A percentile compares a stretch with the other conserved stretches of the same genome.
These are phyloP conservation scores for Platyura marginata DNA, from an alignment of 1,140 invertebrate genomes.

Conservation along the genomic window DNA sequence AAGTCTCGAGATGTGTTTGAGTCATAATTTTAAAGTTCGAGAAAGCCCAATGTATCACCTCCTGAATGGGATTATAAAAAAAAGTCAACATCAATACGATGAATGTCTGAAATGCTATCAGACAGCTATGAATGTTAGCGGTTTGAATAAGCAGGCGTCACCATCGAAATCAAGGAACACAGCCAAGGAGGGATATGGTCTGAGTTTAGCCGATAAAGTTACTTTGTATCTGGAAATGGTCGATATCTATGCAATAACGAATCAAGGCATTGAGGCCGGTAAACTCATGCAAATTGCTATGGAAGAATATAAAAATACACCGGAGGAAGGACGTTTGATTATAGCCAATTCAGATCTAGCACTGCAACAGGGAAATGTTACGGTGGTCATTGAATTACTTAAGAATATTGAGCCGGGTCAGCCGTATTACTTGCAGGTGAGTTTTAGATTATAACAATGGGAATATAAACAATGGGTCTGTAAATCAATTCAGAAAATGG, in stretches of 20 bases:
- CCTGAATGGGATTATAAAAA: constrained; percentile 64
- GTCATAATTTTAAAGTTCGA: constrained; percentile 78
- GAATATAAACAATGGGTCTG: no score
- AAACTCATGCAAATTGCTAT: constrained; percentile 63
- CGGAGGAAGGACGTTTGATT: constrained; percentile 65
- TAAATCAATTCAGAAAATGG: no score
- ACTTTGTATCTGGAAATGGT: constrained; percentile 79
- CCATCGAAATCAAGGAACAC: constrained; percentile 8
- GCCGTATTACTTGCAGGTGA: constrained; percentile 53
- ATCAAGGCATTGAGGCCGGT: constrained; percentile 59
- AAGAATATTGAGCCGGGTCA: constrained; percentile 58
- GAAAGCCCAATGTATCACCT: constrained; percentile 84
- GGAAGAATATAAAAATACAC: constrained; percentile 51
- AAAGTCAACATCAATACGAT: constrained; percentile 49
- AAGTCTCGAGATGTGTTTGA: constrained; percentile 70
- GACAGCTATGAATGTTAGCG: constrained; percentile 38
- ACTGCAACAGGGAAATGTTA: constrained; percentile 59
- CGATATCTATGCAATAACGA: constrained; percentile 48
- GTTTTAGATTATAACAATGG: no score
- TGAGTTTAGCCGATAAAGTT: constrained; percentile 59
- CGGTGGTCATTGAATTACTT: constrained; percentile 62
- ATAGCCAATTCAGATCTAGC: constrained; percentile 73
- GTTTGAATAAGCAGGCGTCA: constrained; percentile 4
- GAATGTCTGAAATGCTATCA: constrained; percentile 60
- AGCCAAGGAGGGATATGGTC: constrained; percentile 25